Evolutionary conservation across 2,113 vertebrate species (phyloP).

Genomic region (Phoenicopterus ruber): DNA sequence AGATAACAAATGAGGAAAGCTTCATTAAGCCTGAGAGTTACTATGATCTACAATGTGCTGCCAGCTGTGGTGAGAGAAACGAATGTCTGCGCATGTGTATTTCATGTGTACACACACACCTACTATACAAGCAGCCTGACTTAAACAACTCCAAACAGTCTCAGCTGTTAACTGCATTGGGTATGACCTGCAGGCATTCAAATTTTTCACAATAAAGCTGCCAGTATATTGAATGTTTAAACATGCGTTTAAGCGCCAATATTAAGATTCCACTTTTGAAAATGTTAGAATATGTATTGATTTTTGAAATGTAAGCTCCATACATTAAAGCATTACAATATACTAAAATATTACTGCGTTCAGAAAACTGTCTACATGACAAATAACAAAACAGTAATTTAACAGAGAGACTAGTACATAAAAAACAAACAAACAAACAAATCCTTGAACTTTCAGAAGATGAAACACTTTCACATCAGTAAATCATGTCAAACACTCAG

Average conservation of each 20-base stretch:
- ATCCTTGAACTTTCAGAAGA: neutral
- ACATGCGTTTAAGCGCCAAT: neutral
- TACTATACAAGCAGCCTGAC: neutral
- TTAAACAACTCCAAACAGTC: neutral
- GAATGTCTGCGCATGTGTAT: neutral
- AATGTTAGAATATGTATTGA: neutral
- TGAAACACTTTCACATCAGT: neutral
- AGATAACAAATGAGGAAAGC: neutral
- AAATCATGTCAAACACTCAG: neutral
- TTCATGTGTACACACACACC: too few relatives aligned
- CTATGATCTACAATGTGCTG: too few relatives aligned
- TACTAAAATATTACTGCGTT: neutral
- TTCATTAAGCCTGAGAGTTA: neutral
- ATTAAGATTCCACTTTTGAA: neutral
- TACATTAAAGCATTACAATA: neutral
- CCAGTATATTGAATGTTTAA: neutral
- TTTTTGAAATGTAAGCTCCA: neutral
- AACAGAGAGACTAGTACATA: neutral
- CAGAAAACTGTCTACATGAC: neutral
- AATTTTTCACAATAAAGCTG: neutral
- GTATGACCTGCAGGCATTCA: neutral
- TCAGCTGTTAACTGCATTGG: neutral
- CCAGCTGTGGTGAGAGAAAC: neutral
- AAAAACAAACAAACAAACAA: neutral
- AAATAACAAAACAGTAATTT: neutral